Evolutionary conservation across 2,113 vertebrate genomes (phyloP).

Genomic region (Xyliphius kryptos): DNA sequence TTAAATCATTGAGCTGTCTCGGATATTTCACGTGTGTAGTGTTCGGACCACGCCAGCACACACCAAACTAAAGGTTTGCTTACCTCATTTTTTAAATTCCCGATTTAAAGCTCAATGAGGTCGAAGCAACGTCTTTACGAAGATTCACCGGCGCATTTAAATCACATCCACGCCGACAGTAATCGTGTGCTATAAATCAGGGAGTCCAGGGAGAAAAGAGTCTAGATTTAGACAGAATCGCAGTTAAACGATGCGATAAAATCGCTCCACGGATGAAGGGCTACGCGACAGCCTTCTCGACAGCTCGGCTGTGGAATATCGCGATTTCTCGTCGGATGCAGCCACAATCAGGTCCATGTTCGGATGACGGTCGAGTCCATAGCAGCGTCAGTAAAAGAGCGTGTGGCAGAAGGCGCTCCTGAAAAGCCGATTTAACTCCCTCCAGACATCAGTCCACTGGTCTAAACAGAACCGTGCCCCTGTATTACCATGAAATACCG

Average conservation of each 20-base stretch:
- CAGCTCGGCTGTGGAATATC: conserved; percentile 49
- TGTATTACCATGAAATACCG: conserved; percentile 9
- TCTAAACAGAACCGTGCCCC: conserved; percentile 7
- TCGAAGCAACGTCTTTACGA: conserved; percentile 1
- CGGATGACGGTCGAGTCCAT: conserved; percentile 50
- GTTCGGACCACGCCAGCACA: conserved; percentile 3
- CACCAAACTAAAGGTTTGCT: conserved; percentile 37
- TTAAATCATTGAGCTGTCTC: no score
- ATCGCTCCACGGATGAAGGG: conserved; percentile 42
- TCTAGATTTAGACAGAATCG: conserved; percentile 4
- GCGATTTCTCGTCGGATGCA: conserved; percentile 48
- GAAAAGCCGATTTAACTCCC: conserved; percentile 69
- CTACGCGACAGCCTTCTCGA: conserved; percentile 47
- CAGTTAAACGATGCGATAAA: conserved; percentile 30
- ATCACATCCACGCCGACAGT: neutral
- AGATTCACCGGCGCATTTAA: conserved; percentile 29
- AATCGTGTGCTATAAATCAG: neutral
- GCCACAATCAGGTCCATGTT: conserved; percentile 64
- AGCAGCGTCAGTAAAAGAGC: conserved; percentile 37
- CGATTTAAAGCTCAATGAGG: conserved; percentile 26
- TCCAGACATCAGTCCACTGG: conserved; percentile 50
- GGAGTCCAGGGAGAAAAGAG: neutral
- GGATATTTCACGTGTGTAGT: no score
- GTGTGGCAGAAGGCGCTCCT: conserved; percentile 56
- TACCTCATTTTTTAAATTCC: conserved; percentile 67